Evolutionary conservation across 2,888 invertebrate genomes (phyloP).

Genomic region (Mylabris sibirica): DNA sequence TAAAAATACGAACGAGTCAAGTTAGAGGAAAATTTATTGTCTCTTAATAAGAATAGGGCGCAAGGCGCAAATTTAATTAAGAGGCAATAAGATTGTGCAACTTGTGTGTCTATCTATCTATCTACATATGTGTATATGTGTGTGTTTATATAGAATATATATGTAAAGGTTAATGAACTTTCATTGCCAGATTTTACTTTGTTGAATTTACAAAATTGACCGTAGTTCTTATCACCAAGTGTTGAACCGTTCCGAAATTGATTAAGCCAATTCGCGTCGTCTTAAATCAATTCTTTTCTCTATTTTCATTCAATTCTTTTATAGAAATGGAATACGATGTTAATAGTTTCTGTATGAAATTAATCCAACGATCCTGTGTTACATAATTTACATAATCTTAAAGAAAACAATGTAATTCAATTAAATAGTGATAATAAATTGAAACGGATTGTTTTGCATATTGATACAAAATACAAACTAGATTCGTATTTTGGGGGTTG

Average conservation of each 20-base stretch:
- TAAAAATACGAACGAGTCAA: not conserved
- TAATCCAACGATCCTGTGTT: constrained; percentile 25
- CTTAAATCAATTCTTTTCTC: constrained; percentile 12
- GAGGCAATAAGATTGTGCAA: constrained; percentile 36
- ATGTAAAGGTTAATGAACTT: constrained; percentile 44
- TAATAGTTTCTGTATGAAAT: constrained; percentile 25
- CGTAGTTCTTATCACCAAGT: constrained; percentile 45
- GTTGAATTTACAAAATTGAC: constrained; percentile 53
- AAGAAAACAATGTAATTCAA: not conserved
- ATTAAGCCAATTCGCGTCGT: constrained; percentile 32
- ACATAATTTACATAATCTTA: constrained; percentile 12
- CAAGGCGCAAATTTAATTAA: constrained; percentile 32
- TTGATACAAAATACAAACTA: not conserved
- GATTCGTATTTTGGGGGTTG: constrained; percentile 5
- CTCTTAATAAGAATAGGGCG: not conserved
- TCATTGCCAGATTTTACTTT: constrained; percentile 46
- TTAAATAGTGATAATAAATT: not conserved
- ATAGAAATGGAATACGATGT: constrained; percentile 40
- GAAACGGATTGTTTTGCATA: not conserved
- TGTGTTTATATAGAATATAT: not conserved
- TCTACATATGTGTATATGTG: not conserved
- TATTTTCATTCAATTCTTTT: constrained; percentile 28
- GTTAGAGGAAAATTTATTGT: not conserved
- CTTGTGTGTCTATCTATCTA: not conserved
- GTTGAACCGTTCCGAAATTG: constrained; percentile 30